phyloP scores from a whole-genome alignment of 2,113 vertebrate genomes.

The Oreochromis niloticus region DNA sequence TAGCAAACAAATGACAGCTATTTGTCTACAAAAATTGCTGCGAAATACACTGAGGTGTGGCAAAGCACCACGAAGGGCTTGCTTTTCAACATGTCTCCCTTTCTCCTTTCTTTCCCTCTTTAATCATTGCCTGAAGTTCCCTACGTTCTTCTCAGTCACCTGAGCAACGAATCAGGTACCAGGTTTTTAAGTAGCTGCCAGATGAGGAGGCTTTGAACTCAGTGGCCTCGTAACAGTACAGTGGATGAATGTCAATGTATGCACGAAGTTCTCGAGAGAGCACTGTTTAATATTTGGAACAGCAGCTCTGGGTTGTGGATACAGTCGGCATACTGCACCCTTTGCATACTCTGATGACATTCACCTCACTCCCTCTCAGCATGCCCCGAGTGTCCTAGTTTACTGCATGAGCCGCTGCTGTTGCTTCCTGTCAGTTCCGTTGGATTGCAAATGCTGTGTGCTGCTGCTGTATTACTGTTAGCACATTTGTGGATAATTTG shows the following conservation, averaged over 20 bases:
- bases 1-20: not conserved
- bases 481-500: not conserved
- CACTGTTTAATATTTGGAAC: not conserved
- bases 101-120: slow-evolving; percentile 63
- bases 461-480: not conserved
- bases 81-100: slow-evolving; percentile 40
- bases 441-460: not conserved
- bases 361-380: slow-evolving; percentile 28
- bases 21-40: not conserved
- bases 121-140: slow-evolving; percentile 85
- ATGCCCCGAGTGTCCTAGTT: slow-evolving; percentile 19
- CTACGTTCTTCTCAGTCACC: slow-evolving; percentile 96
- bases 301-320: not conserved
- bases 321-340: not conserved
- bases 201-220: slow-evolving; percentile 19
- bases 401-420: slow-evolving; percentile 55
- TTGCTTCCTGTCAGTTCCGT: slow-evolving; percentile 14
- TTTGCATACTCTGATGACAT: slow-evolving; percentile 44
- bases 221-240: not conserved
- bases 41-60: not conserved
- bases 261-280: slow-evolving; percentile 17
- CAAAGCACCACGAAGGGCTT: not conserved
- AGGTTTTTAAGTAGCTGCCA: slow-evolving; percentile 34
- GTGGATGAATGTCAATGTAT: slow-evolving; percentile 59
- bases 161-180: slow-evolving; percentile 98